Conservation (phyloP, 1,140 invertebrate species). For the Bombus affinis region DNA sequence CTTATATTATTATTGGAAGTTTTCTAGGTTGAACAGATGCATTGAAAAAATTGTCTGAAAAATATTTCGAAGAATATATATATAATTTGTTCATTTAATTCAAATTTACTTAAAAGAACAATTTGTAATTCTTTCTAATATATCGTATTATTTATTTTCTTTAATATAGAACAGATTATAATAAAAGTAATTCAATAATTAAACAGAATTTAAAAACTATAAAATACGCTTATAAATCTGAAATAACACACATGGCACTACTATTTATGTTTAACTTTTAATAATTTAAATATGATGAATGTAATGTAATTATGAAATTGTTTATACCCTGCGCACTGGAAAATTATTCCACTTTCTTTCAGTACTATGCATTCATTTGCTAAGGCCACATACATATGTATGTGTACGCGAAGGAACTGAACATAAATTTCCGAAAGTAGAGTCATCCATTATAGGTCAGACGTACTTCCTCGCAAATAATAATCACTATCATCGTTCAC, state of each 20-base stretch:
- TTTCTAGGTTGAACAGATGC: too few relatives aligned
- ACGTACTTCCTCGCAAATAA: conserved; percentile 26
- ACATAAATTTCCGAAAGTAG: conserved; percentile 17
- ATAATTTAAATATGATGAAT: background rate
- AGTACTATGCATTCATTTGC: background rate
- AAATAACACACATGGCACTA: background rate
- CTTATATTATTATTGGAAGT: too few relatives aligned
- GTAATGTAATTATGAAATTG: background rate
- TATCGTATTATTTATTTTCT: background rate
- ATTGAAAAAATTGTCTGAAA: too few relatives aligned
- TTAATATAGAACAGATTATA: background rate
- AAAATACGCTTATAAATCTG: background rate
- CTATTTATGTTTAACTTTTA: background rate
- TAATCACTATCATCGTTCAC: conserved; percentile 25
- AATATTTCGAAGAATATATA: background rate
- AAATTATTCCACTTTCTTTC: background rate
- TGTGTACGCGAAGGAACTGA: background rate
- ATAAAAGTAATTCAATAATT: background rate
- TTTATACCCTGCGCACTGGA: background rate
- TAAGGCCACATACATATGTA: background rate
- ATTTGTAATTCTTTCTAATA: background rate
- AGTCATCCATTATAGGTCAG: conserved; percentile 21
- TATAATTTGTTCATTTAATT: too few relatives aligned
- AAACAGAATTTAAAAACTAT: background rate
- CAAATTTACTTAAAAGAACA: background rate